Evolutionary conservation across 2,888 invertebrate genomes (phyloP), one percentile per base, ranked within the genome.

Genomic region (Epistrophe eligans): DNA sequence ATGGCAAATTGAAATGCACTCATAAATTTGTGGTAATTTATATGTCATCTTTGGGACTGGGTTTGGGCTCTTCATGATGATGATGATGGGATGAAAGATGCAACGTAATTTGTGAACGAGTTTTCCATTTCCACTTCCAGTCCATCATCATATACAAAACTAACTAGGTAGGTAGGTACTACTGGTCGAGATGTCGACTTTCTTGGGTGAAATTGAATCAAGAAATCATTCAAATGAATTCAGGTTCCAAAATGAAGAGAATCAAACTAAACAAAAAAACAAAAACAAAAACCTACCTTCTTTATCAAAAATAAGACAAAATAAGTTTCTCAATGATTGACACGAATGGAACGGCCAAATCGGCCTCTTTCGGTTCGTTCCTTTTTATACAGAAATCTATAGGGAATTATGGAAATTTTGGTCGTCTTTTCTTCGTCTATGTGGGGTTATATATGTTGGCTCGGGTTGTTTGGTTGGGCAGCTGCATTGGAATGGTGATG

Each of bases 331-430:
- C 76, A 81, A 74, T 77, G 85, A 87, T 76, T 77, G 82, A 87
- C 81, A 84, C 64, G 64, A 79, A 79, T 43, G 50, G 38, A 84
- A 70, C 84, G 19, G 52, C 71, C 55, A 70, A 48, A 52, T 80
- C 77, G 77, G 67, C 71, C 77, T 79, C 71, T 50, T 50, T 43
- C 70, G 67, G 79, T 43, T 57, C 70, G 15, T 55, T 60, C 43
- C 62, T 62, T 62, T 43, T 62, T 62, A 24, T 62, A 45, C 45
- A 50, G 32, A 62, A 70, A 81, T 77, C 85, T 81, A 79, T 79
- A 77, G 85, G 85, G 79, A 87, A 82, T 87, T 87, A 87, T 87
- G 85, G 82, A 87, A 87, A 87, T 87, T 87, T 74, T 52, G 57
- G 50, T 76, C 43, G 77, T 60, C 52, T 71, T 55, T 70, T 81